Evolutionary conservation across 2,113 vertebrate genomes (phyloP), one percentile per base, ranked within the genome.

Genomic region (Chaetorhynchus papuensis): DNA sequence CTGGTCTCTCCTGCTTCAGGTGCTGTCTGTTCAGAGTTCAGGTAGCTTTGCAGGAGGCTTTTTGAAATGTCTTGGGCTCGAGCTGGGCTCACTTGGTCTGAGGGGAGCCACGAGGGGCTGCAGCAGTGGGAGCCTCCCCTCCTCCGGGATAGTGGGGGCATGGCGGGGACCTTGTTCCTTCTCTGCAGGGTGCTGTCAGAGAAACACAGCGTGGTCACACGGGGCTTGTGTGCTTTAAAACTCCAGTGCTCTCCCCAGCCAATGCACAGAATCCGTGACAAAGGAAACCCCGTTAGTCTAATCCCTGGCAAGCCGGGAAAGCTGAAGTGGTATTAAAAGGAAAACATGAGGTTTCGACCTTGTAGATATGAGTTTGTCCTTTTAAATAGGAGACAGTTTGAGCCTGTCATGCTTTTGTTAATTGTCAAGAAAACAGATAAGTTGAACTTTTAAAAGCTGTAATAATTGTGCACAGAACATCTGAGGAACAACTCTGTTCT

Each of bases 41-140:
- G 98, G 97, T 27, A 98, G 97, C 87, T 98, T 98, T 68, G 96
- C 50, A 28, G 88, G 49, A 12, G 99, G 98, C 87, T 99, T 99
- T 94, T 98, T 98, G 83, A 98, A 97, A 83, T 99, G 98, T 71
- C 99, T 98, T 74, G 97, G 98, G 56, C 98, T 98, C 47, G 97
- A 94, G 17, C 98, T 97, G 4, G 97, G 97, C 50, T 98, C 97
- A 4, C 84, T 95, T 20, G 98, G 98, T 60, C 98, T 99, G 96
- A 99, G 99, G 10, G 99, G 99, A 92, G 98, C 96, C 87, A 96
- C 98, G 1, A 98, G 99, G 2, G 99, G 99, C 92, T 93, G 98
- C 4, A 98, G 98, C 75, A 99, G n/a, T 5, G 98, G 98, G 39
- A 99, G 98, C 2, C 37, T 37, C 63, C 89, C 96, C 1, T 95